Evolutionary conservation across 2,797 vertebrate species (phyloP), one percentile per base, ranked within the genome.

Genomic region (Vultur gryphus): DNA sequence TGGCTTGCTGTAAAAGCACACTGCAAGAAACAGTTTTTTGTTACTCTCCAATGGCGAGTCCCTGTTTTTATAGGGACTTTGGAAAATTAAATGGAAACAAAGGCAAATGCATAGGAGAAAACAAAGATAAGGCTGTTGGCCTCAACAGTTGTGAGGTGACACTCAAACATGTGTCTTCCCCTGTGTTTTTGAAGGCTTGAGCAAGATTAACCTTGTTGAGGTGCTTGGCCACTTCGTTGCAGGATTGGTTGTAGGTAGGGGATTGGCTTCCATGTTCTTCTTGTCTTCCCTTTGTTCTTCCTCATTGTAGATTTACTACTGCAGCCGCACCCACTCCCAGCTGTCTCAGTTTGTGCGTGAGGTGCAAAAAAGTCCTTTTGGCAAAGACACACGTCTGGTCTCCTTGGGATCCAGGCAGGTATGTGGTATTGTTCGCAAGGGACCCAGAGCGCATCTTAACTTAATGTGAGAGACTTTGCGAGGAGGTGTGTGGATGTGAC

Each of bases 251-350:
- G 20, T 71, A 43, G 62, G 24, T 26, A 77, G 43, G 44, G 17
- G 9, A 48, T 65, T 81, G 44, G 20, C 16, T 73, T 76, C 33
- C 25, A 7, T 10, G 16, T 84, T 61, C 19, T 72, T 58, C 24
- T 64, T 51, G 28, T 82, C 76, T 83, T 77, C 48, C 10, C 23
- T 71, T 61, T 58, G 41, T 79, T 81, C 44, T 67, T 89, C 31
- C 62, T 46, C 19, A 2, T 23, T 43, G 62, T 84, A 99, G 99
- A 99, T 99, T 90, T 99, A 99, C 97, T 99, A 99, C 98, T 99
- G 99, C 96, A 99, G 99, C 84, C 99, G 99, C 78, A 99, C 99
- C 9, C 99, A 99, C 94, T 99, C 99, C 21, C 99, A 99, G 98
- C 98, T 99, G 90, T 98, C 99, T 61, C 99, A 99, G 95, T 99